These are phyloP conservation scores for Brachylomia viminalis DNA, from an alignment of 2,888 invertebrate species.

Conservation along the genomic window DNA sequence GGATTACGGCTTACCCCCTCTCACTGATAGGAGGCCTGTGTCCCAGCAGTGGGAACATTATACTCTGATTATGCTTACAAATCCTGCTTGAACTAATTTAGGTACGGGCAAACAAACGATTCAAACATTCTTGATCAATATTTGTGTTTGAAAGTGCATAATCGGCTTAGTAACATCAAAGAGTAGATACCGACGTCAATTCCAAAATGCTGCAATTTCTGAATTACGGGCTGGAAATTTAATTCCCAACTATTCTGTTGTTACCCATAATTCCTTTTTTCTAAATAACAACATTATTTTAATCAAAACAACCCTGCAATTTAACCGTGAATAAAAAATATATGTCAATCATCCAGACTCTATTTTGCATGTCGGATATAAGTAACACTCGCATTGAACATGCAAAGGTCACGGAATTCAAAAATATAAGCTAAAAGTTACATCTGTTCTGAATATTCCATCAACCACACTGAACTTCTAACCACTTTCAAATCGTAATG, in stretches of 20 bases:
- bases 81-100: background rate
- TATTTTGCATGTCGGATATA: background rate
- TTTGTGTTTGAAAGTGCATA: background rate
- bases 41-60: no score
- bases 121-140: background rate
- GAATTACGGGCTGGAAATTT: background rate
- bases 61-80: no score
- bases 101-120: background rate
- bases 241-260: background rate
- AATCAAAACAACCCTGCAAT: background rate
- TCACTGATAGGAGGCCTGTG: no score
- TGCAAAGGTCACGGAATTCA: conserved; percentile 15
- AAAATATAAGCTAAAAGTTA: conserved; percentile 25
- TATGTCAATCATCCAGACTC: background rate
- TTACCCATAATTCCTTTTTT: background rate
- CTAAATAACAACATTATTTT: background rate
- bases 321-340: background rate
- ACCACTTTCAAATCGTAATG: conserved; percentile 15
- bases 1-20: no score
- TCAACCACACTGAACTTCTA: conserved; percentile 12
- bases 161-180: background rate
- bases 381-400: conserved; percentile 1
- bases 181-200: no score
- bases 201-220: background rate
- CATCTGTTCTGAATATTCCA: conserved; percentile 28